Evolutionary conservation across 2,113 vertebrate species (phyloP).

Genomic region (Gambusia affinis): DNA sequence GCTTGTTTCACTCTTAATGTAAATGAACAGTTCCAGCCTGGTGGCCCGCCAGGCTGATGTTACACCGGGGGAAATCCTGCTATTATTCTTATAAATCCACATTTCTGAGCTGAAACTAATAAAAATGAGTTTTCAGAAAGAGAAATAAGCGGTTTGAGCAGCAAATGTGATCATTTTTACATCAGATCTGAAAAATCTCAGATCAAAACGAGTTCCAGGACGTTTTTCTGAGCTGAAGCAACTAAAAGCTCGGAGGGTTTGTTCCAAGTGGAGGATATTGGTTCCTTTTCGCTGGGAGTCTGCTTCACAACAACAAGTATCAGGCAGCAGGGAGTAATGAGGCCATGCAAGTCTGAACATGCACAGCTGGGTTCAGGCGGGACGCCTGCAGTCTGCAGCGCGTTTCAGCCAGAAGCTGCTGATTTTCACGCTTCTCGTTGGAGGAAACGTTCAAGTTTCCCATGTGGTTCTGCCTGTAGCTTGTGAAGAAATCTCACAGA

Average conservation of each 20-base stretch:
- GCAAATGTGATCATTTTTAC: too few species aligned
- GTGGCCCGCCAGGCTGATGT: too few species aligned
- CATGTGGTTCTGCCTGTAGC: background rate
- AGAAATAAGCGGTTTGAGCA: too few species aligned
- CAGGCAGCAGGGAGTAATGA: constrained; percentile 67
- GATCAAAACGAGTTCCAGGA: background rate
- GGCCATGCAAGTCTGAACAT: constrained; percentile 68
- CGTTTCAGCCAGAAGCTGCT: constrained; percentile 12
- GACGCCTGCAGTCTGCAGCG: constrained; percentile 46
- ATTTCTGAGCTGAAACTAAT: too few species aligned
- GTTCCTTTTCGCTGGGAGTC: constrained; percentile 30
- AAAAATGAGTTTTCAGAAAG: too few species aligned
- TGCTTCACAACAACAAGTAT: constrained; percentile 66
- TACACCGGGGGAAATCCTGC: too few species aligned
- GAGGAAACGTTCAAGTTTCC: constrained; percentile 3
- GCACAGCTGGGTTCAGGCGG: constrained; percentile 61
- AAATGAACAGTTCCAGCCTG: too few species aligned
- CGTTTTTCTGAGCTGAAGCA: too few species aligned
- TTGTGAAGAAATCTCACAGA: background rate
- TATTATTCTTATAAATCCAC: too few species aligned
- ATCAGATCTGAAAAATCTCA: too few species aligned
- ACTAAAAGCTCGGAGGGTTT: too few species aligned
- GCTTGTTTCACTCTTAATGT: too few species aligned
- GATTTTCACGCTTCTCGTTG: constrained; percentile 6
- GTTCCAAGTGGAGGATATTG: constrained; percentile 14